Conservation (phyloP, 1,140 invertebrate species). For the Hylaeus volcanicus region DNA sequence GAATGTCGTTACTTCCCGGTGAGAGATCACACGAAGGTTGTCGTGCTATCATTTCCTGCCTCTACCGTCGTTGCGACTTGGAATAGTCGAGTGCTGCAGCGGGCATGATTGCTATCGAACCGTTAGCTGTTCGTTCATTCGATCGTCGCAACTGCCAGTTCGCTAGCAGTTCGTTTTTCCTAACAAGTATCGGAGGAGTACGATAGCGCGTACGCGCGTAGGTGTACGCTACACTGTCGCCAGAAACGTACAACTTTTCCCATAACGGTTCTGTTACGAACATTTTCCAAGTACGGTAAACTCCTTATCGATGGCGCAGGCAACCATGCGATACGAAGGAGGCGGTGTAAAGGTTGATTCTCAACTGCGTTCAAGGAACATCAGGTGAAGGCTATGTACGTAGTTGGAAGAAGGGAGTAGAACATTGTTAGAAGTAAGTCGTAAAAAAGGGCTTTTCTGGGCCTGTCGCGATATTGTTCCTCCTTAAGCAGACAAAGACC, state of each 20-base stretch:
- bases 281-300: neutral
- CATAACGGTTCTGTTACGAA: neutral
- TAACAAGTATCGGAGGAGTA: neutral
- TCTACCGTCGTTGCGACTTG: conserved; percentile 19
- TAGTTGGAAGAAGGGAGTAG: too few relatives aligned
- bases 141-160: conserved; percentile 6
- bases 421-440: too few relatives aligned
- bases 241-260: neutral
- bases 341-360: too few relatives aligned
- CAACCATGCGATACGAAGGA: neutral
- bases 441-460: too few relatives aligned
- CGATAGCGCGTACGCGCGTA: neutral
- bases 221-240: neutral
- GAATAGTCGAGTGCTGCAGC: conserved; percentile 43
- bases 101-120: conserved; percentile 47
- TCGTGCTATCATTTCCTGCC: conserved; percentile 49
- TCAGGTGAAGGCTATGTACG: too few relatives aligned
- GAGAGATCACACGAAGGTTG: conserved; percentile 55
- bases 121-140: conserved; percentile 54
- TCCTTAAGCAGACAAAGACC: too few relatives aligned
- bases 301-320: neutral
- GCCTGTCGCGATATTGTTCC: too few relatives aligned
- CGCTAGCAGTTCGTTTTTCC: conserved; percentile 1
- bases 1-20: conserved; percentile 56
- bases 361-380: too few relatives aligned